phyloP scores from a whole-genome alignment of 2,113 vertebrate genomes.

The Takifugu bimaculatus region DNA sequence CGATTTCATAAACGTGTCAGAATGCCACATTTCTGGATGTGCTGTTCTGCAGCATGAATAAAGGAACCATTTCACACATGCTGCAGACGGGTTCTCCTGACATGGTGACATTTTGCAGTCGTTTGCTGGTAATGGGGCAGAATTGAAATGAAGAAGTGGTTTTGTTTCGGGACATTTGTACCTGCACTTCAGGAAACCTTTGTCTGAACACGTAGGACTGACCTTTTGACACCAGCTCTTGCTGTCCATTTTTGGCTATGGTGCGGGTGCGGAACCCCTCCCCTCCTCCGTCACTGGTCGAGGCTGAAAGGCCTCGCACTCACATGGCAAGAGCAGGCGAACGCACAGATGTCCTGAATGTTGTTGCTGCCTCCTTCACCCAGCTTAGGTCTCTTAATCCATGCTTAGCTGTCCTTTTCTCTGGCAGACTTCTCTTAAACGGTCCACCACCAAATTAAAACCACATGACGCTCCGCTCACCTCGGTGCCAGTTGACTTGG shows the following conservation, averaged over 20 bases:
- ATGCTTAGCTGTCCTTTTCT: slow-evolving; percentile 69
- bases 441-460: slow-evolving; percentile 28
- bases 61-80: no score
- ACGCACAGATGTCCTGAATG: slow-evolving; percentile 50
- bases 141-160: not conserved
- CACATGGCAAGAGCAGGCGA: slow-evolving; percentile 58
- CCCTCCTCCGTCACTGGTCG: not conserved
- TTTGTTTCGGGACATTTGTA: not conserved
- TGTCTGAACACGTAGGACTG: slow-evolving; percentile 19
- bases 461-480: slow-evolving; percentile 22
- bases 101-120: not conserved
- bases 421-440: slow-evolving; percentile 45
- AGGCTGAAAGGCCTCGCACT: slow-evolving; percentile 27
- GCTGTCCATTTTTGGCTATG: slow-evolving; percentile 54
- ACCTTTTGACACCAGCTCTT: slow-evolving; percentile 35
- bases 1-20: no score
- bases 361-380: slow-evolving; percentile 51
- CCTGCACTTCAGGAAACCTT: slow-evolving; percentile 3
- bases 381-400: slow-evolving; percentile 69
- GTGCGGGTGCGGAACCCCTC: slow-evolving; percentile 15
- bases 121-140: not conserved
- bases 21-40: no score
- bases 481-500: slow-evolving; percentile 5
- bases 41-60: no score
- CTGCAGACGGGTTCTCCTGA: no score